A percentile compares a stretch with the other conserved stretches of the same genome.
Conservation (phyloP, 2,888 invertebrate genomes). For the Catonia carolina region DNA sequence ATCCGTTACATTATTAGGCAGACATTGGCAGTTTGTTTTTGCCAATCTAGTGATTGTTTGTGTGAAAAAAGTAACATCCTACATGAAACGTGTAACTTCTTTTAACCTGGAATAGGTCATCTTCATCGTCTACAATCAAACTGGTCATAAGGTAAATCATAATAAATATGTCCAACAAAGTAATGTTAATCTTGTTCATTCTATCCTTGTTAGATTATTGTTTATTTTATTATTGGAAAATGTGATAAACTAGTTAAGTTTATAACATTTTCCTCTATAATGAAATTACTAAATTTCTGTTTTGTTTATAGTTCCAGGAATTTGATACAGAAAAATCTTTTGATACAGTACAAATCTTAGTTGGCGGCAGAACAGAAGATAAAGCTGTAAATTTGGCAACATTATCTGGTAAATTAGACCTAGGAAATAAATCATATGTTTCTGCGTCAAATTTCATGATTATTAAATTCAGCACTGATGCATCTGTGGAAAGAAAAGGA, state of each 20-base stretch:
- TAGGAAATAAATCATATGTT: slow-evolving; percentile 75
- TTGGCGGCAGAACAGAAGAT: slow-evolving; percentile 91
- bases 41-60: too few species aligned
- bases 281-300: not conserved
- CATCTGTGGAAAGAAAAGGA: slow-evolving; percentile 86
- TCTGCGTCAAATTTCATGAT: slow-evolving; percentile 98
- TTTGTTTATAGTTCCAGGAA: slow-evolving; percentile 72
- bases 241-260: too few species aligned
- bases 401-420: slow-evolving; percentile 83
- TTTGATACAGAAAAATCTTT: slow-evolving; percentile 96
- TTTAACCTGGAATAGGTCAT: too few species aligned
- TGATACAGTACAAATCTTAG: slow-evolving; percentile 92
- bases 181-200: too few species aligned
- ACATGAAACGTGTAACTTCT: too few species aligned
- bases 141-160: too few species aligned
- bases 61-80: too few species aligned
- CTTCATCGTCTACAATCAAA: too few species aligned
- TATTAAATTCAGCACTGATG: slow-evolving; percentile 92
- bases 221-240: too few species aligned
- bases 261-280: not conserved
- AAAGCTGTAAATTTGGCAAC: slow-evolving; percentile 87
- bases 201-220: too few species aligned
- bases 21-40: not conserved
- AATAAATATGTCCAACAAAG: too few species aligned
- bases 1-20: slow-evolving; percentile 3